Evolutionary conservation across 2,888 invertebrate species (phyloP), one percentile per base, ranked within the genome.

Genomic region (Saturnia pavonia): DNA sequence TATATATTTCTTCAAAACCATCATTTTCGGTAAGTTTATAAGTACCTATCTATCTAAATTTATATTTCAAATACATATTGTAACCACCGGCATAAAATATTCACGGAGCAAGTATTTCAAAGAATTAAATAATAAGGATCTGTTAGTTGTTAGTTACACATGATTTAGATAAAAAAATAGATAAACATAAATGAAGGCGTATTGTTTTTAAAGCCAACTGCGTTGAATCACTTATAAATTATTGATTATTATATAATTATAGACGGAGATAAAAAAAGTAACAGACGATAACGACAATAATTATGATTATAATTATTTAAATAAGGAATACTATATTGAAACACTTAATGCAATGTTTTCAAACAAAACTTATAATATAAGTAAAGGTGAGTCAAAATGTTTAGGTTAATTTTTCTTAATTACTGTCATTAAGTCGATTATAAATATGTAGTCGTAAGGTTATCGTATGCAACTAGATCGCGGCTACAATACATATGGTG

Each of bases 301-400:
- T 22, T 70, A 66, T 51, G 63, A 70, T 66, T 65, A 70, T 70
- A 25, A 70, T 66, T 45, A 66, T 65, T 51, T 66, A 27, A 63
- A 66, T 19, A n/a, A 70, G 22, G 40, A 70, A 51, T 69, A 65
- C 65, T 65, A 63, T 48, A 69, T 69, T 43, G 45, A 69, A 65
- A 45, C 48, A 12, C 27, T 34, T 34, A 65, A 69, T 48, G 69
- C 45, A 40, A 22, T 34, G 45, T 51, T 40, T 19, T 16, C 48
- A 34, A 69, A 45, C 42, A 65, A 16, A 7, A 66, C 34, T 19
- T 66, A 40, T 66, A 34, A 48, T 66, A 40, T 70, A 71, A 34
- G 68, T 57, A 48, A 74, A 77, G 40, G 76, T 76, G 40, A 73
- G 74, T 25, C 51, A 80, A 3, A 25, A 14, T 60, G 25, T 57